Evolutionary conservation across 2,797 vertebrate genomes (phyloP), one percentile per base, ranked within the genome.

Genomic region (Galaxias olidus): DNA sequence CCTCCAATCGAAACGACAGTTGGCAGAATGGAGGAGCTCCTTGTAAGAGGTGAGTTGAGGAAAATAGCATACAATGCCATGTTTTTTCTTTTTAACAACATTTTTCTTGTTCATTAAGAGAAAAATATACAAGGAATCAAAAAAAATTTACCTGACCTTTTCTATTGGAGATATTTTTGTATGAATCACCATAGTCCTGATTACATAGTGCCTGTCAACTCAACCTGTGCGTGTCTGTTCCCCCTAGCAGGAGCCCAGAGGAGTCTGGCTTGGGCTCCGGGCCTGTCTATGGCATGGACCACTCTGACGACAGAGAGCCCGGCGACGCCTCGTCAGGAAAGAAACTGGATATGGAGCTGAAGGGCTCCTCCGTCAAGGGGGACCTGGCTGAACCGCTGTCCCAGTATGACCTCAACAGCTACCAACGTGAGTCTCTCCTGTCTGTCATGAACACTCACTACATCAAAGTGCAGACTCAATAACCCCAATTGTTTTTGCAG

Each of bases 401-500:
- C 45, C 95, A 94, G 64, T 98, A 96, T 52, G 96, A 98, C 70
- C 88, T 96, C 69, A 94, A 77, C 89, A 88, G 81, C 82, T 99
- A 96, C 3, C 90, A 93, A 87, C 92, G 98, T 99, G 80, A 94
- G 94, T 91, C 42, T 30, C 30, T 30, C 30, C 30, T 30, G 30
- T 30, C 30, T 30, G 30, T 30, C 30, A 6, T 6, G 3, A 30
- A 30, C 30, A 30, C 30, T 3, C 30, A 30, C 30, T 30, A 6
- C 30, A 30, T 30, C 30, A 30, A 30, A 2, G 6, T 2, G 30
- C 30, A 30, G 30, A 30, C 30, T 30, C 30, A n/a, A n/a, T n/a
- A n/a, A n/a, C n/a, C 30, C 2, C 30, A 3, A 3, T 30, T 30
- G 2, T 6, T 30, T 30, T 30, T 30, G 2, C 6, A 30, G 30